phyloP scores from a whole-genome alignment of 2,113 vertebrate species.

The Tringa solitaria region DNA sequence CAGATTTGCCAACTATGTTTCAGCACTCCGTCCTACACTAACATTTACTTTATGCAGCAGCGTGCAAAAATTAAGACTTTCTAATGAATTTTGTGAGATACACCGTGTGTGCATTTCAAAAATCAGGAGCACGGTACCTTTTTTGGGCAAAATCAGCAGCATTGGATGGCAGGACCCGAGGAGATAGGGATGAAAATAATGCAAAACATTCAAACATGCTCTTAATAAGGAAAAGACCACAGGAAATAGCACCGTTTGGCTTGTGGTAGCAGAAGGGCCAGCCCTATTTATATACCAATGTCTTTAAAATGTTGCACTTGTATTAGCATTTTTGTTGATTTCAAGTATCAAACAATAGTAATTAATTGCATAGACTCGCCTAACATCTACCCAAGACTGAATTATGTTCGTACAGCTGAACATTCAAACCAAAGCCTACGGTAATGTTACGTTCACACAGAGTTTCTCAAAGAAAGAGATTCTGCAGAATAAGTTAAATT shows the following conservation, averaged over 20 bases:
- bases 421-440: not conserved
- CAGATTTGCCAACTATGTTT: not conserved
- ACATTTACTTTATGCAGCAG: not conserved
- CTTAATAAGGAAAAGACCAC: not conserved
- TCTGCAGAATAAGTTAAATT: not conserved
- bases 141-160: not conserved
- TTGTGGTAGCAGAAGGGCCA: not conserved
- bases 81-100: not conserved
- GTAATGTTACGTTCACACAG: not conserved
- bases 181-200: not conserved
- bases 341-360: not conserved
- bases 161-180: not conserved
- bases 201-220: not conserved
- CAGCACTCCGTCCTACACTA: not conserved
- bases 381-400: not conserved
- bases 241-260: not conserved
- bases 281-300: not conserved
- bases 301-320: not conserved
- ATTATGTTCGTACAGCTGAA: not conserved
- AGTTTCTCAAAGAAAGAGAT: not conserved
- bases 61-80: not conserved
- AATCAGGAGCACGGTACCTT: not conserved
- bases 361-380: not conserved
- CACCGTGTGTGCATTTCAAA: not conserved
- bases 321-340: not conserved